Base-by-base conservation (phyloP, 64 coral and sea anemone genomes). In the Catalaphyllia jardinei region DNA sequence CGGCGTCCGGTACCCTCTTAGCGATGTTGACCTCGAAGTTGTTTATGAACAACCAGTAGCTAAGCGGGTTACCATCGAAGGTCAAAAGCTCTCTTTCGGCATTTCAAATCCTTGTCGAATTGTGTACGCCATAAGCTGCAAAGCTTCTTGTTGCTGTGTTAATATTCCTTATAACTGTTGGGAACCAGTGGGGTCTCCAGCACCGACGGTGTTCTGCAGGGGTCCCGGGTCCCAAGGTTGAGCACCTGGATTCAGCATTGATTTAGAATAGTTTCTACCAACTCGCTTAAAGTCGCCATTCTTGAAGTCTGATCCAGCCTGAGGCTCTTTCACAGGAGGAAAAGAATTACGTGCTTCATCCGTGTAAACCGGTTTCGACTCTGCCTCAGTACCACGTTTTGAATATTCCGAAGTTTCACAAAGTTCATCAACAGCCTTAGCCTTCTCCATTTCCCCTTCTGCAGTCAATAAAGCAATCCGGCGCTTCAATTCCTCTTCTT, bases 11-110 rank as follows among this genome's bases (percentile, higher is more conserved):
- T 7, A 80, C 12, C 19, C 39, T 24, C 2, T 52, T 79, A 24
- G 35, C 61, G 8, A 90, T 65, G 51, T 79, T 90, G n/a, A 59
- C 79, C 50, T 90, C 74, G 49, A 90, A 82, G 55, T 73, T 82
- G 3, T 80, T 67, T 0, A 90, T 55, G 17, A 90, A 90, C 55
- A 67, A n/a, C 77, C 88, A 90, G 19, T 90, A 90, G 4, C 35
- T 59, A 0, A 90, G 28, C 16, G 88, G 88, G 20, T 82, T 69
- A 6, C 88, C 88, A 20, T 90, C 60, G 22, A 90, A 90, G 17
- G 33, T 82, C 16, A 90, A 19, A 10, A 90, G 19, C 30, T 82
- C 78, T 20, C 49, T 52, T 33, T 90, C 0, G 88, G 78, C n/a
- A 82, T 52, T 5, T 52, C 63, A 39, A 79, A 90, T 29, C 49